Percentiles rank a stretch among this genome's conserved stretches.
These are phyloP conservation scores for Psilopsiagon aurifrons DNA, from an alignment of 2,113 vertebrate genomes.

Conservation along the genomic window DNA sequence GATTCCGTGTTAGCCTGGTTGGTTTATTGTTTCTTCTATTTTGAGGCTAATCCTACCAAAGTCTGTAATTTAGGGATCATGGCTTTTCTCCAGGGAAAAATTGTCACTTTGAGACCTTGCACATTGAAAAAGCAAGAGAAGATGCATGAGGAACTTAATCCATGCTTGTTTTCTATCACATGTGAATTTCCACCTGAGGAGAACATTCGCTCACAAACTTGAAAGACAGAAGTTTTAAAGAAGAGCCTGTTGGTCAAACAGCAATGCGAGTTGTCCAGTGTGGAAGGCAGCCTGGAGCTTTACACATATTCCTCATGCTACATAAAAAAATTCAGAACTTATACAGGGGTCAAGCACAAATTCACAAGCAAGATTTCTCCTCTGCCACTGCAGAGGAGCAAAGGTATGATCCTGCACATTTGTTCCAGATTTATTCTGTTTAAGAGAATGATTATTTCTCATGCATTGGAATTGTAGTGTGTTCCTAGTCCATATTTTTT, in stretches of 20 bases:
- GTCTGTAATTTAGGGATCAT: background rate
- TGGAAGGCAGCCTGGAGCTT: background rate
- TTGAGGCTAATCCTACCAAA: background rate
- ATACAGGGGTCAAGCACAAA: background rate
- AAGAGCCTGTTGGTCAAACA: background rate
- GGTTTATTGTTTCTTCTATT: background rate
- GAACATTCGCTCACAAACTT: background rate
- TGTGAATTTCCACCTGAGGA: fast-evolving
- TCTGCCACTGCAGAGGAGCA: background rate
- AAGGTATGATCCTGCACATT: background rate
- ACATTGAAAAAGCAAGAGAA: background rate
- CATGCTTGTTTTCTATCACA: background rate
- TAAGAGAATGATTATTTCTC: background rate
- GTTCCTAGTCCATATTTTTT: background rate
- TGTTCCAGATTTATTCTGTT: background rate
- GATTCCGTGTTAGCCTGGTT: background rate
- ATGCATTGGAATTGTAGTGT: background rate
- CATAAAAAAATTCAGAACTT: background rate
- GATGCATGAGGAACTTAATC: background rate
- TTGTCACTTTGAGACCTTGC: background rate
- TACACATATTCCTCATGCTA: background rate
- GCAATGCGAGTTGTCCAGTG: fast-evolving
- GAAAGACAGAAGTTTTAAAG: background rate
- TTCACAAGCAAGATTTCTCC: background rate
- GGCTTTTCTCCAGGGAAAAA: background rate